Base-by-base conservation (phyloP, 1,140 invertebrate species). In the Neomicropteryx cornuta region DNA sequence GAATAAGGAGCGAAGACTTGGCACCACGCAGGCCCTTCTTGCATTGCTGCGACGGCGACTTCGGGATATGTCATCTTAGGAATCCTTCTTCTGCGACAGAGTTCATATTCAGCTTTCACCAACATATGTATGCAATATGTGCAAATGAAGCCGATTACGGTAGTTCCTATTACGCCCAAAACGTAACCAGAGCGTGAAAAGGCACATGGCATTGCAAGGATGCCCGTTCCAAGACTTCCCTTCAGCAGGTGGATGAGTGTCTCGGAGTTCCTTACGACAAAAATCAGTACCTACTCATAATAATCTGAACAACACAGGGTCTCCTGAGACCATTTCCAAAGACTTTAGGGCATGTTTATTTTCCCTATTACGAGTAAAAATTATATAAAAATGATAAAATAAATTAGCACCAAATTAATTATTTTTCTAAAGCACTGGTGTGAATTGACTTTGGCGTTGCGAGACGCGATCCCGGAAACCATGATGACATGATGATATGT, bases 201-300 rank as follows among this genome's bases (percentile, higher is more conserved):
- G 13, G 81, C 81, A 48, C 75, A 66, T 19, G 82, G 81, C 75
- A 85, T 82, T 5, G 82, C 83, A 39, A 85, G 55, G 39, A 85
- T 79, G 4, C 82, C 82, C 2, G 81, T 83, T 11, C 82, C 82
- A 36, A 85, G 66, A 47, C 79, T 81, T 30, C 74, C 76, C 56
- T 81, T 81, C 21, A 81, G 50, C 17, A 82, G 51, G 53, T 80
- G 77, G 23, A 80, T 68, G 17, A 80, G 58, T 0, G 77, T 79
- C 46, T 79, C 75, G 8, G 53, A 60, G 59, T 78, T 77, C 20
- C 75, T 78, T 43, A 41, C 61, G 63, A 52, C 29, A 40, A 34
- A 39, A 33, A 36, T 32, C 28, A 10, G 13, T 22, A 38, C 28
- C n/a, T n/a, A n/a, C n/a, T n/a, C n/a, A n/a, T n/a, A n/a, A n/a